Evolutionary conservation across 2,888 invertebrate species (phyloP).

Genomic region (Eristalinus sepulchralis): DNA sequence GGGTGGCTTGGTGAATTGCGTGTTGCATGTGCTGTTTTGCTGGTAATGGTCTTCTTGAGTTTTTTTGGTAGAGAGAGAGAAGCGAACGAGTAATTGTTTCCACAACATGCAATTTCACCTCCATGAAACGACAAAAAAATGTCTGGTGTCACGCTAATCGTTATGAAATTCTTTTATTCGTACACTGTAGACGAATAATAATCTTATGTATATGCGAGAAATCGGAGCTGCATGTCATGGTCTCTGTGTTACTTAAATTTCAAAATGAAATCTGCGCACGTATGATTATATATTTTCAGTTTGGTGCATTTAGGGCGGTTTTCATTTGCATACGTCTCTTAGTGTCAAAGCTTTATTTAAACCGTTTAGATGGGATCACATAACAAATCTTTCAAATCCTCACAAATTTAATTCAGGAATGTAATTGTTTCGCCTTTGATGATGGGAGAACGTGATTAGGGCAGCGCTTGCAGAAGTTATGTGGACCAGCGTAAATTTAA

Average conservation of each 20-base stretch:
- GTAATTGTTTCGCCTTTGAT: not conserved
- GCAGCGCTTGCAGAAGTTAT: not conserved
- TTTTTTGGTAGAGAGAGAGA: not conserved
- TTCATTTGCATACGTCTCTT: not conserved
- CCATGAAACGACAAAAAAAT: not conserved
- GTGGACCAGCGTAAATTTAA: not conserved
- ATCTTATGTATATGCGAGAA: not conserved
- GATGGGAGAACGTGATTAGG: not conserved
- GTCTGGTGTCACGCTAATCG: not conserved
- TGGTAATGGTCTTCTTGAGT: constrained; percentile 5
- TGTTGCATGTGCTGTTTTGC: constrained; percentile 21
- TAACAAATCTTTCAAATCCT: not conserved
- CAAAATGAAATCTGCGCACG: not conserved
- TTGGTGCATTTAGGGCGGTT: not conserved
- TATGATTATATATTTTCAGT: not conserved
- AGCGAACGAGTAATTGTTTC: constrained; percentile 13
- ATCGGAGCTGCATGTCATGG: not conserved
- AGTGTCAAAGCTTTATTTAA: not conserved
- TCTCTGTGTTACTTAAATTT: not conserved
- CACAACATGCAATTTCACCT: constrained; percentile 20
- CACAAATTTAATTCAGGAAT: not conserved
- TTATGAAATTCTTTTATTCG: not conserved
- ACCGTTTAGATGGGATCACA: not conserved
- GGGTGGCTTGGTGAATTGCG: constrained; percentile 12
- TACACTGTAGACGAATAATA: not conserved